Evolutionary conservation across 2,888 invertebrate species (phyloP).

Genomic region (Cotesia congregata): DNA sequence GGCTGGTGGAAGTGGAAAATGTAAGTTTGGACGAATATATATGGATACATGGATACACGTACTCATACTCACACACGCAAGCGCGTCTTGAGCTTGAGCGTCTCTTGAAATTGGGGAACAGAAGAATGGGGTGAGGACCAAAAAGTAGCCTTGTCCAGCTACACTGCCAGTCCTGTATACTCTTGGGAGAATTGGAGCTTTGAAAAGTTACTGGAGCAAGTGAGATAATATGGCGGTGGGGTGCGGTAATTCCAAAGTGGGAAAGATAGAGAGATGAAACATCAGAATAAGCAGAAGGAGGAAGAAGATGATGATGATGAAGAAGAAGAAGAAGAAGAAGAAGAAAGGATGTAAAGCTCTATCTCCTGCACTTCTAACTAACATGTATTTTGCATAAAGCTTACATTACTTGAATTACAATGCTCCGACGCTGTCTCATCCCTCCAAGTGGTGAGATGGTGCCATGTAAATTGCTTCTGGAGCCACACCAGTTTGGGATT

Average conservation of each 20-base stretch:
- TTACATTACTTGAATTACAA: conserved; percentile 70
- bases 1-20: neutral
- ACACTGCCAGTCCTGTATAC: conserved; percentile 23
- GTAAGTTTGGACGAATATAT: neutral
- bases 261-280: conserved; percentile 38
- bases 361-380: conserved; percentile 69
- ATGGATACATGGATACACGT: neutral
- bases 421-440: conserved; percentile 63
- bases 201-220: conserved; percentile 43
- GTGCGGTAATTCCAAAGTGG: conserved; percentile 24
- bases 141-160: conserved; percentile 41
- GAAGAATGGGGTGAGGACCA: conserved; percentile 29
- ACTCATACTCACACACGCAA: neutral
- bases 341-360: conserved; percentile 54
- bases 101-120: conserved; percentile 19
- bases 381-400: conserved; percentile 70
- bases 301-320: conserved; percentile 1
- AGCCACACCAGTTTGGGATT: conserved; percentile 41
- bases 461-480: conserved; percentile 66
- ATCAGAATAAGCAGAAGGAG: conserved; percentile 19
- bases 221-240: conserved; percentile 40
- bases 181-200: conserved; percentile 44
- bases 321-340: conserved; percentile 40
- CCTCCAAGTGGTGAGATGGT: conserved; percentile 58
- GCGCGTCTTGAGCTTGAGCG: conserved; percentile 25